Base-by-base conservation (phyloP, 2,797 vertebrate species). In the Eremophila alpestris region DNA sequence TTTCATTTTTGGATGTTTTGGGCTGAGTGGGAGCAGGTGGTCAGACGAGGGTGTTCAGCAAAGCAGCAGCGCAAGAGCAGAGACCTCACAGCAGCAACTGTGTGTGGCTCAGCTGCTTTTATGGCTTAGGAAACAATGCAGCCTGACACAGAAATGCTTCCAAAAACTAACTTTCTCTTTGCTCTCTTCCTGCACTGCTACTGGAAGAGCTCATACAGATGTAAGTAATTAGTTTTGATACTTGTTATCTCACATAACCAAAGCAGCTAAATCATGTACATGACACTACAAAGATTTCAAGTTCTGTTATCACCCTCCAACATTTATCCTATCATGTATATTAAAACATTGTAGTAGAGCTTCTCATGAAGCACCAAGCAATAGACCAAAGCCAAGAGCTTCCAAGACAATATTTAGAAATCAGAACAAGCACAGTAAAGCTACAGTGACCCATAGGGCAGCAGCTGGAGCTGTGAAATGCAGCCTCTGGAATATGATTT, bases 261-360 rank as follows among this genome's bases (percentile, higher is more conserved):
- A 74, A 23, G 26, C 48, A 82, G n/a, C 40, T 69, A 30, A 62
- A 52, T 29, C 52, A 63, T 1, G 3, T 23, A 6, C 4, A 1
- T 9, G 13, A 19, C 73, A 65, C 18, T 30, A 38, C 43, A 48
- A 67, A 90, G 36, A 48, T 40, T 24, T 32, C 18, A 48, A 63
- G 11, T 52, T 55, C 24, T 43, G 11, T 52, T 41, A 62, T 58
- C 40, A 36, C 27, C 46, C 73, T 60, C 46, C 55, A 83, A 88
- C 23, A 20, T 30, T 29, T 69, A 55, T 30, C 10, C 20, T 65
- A 22, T 18, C 21, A n/a, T 5, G 23, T 0, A 0, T 24, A 60
- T n/a, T 46, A 26, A 87, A 43, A 24, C 36, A 32, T 54, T 88
- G 64, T 17, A 63, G 10, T 16, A 40, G 49, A 78, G 8, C 12